phyloP scores from a whole-genome alignment of 2,888 invertebrate species.

The Hemicrepidius hirtus region DNA sequence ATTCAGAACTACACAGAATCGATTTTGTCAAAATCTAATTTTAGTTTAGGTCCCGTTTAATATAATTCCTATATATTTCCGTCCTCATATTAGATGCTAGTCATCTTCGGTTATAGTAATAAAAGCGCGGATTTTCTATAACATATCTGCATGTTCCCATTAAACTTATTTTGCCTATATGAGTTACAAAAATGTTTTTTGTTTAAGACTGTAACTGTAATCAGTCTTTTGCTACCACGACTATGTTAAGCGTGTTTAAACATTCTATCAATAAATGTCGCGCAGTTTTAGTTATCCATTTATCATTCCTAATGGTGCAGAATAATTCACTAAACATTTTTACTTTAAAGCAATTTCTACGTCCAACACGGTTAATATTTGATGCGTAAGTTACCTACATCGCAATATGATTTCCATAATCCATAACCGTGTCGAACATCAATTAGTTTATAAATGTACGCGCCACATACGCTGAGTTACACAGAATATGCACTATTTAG shows the following conservation, averaged over 20 bases:
- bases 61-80: no score
- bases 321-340: neutral
- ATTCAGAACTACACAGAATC: no score
- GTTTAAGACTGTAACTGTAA: neutral
- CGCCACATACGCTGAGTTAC: slow-evolving; percentile 42
- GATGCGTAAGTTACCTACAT: slow-evolving; percentile 35
- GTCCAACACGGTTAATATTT: slow-evolving; percentile 21
- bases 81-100: no score
- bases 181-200: no score
- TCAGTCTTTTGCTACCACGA: slow-evolving; percentile 10
- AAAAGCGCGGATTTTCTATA: neutral
- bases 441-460: slow-evolving; percentile 48
- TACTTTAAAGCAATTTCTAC: slow-evolving; percentile 17
- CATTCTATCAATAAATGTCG: slow-evolving; percentile 17
- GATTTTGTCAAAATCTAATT: no score
- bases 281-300: slow-evolving; percentile 24
- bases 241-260: slow-evolving; percentile 11
- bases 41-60: no score
- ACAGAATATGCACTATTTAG: slow-evolving; percentile 59
- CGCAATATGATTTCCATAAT: slow-evolving; percentile 33
- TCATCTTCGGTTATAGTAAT: no score
- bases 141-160: no score
- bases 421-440: slow-evolving; percentile 42
- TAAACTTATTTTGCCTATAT: no score
- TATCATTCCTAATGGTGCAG: slow-evolving; percentile 14